Conservation (phyloP, 2,113 vertebrate species). For the Apeltes quadracus region DNA sequence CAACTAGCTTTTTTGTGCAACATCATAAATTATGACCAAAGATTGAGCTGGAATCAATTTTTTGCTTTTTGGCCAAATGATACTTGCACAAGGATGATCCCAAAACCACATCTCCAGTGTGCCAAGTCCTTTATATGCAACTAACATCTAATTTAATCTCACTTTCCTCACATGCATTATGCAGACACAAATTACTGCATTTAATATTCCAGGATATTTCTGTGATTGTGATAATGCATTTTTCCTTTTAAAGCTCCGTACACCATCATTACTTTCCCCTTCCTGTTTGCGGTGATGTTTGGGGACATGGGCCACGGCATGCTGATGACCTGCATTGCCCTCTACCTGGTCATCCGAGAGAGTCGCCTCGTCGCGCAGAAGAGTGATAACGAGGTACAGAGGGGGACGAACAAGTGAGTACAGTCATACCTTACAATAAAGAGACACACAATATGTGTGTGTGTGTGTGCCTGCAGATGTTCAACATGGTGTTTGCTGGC, state of each 20-base stretch:
- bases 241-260: conserved; percentile 85
- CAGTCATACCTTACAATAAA: background rate
- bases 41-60: no score
- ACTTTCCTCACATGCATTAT: background rate
- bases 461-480: conserved; percentile 83
- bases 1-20: no score
- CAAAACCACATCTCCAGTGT: background rate
- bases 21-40: no score
- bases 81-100: no score
- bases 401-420: background rate
- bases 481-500: conserved; percentile 93
- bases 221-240: background rate
- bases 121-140: background rate
- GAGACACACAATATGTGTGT: background rate
- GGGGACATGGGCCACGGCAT: conserved; percentile 95
- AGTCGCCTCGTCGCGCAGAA: conserved; percentile 93
- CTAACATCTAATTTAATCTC: background rate
- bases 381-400: conserved; percentile 91
- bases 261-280: conserved; percentile 97
- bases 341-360: conserved; percentile 94
- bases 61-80: no score
- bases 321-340: conserved; percentile 91
- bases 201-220: background rate
- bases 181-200: background rate
- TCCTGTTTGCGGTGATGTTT: conserved; percentile 99